Evolutionary conservation across 2,113 vertebrate genomes (phyloP).

Genomic region (Myiagra hebetior): DNA sequence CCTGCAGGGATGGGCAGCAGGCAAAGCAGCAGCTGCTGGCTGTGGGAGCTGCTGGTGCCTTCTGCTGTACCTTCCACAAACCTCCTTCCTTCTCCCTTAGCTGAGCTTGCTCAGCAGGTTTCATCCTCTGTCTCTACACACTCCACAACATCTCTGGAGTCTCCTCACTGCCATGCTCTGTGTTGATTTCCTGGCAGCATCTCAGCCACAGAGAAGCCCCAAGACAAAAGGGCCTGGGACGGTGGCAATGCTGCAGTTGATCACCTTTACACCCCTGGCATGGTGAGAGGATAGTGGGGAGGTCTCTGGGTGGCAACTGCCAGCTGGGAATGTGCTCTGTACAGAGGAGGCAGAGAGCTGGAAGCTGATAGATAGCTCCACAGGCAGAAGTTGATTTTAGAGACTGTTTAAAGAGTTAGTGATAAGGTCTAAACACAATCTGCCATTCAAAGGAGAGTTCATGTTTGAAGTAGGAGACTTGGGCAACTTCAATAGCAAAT

Average conservation of each 20-base stretch:
- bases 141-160: background rate
- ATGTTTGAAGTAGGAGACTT: background rate
- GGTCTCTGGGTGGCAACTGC: background rate
- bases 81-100: background rate
- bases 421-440: background rate
- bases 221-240: background rate
- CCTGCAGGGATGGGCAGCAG: background rate
- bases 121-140: background rate
- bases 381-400: background rate
- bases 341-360: background rate
- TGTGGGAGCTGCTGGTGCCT: background rate
- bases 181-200: background rate
- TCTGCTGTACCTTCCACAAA: background rate
- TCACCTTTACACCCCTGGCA: background rate
- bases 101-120: background rate
- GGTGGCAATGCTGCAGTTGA: background rate
- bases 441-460: background rate
- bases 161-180: background rate
- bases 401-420: background rate
- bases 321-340: background rate
- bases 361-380: background rate
- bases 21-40: background rate
- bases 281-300: background rate
- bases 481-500: background rate
- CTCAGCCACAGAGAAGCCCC: background rate